A percentile compares a stretch with the other conserved stretches of the same genome.
phyloP scores from a whole-genome alignment of 2,113 vertebrate species.

The Channa argus region DNA sequence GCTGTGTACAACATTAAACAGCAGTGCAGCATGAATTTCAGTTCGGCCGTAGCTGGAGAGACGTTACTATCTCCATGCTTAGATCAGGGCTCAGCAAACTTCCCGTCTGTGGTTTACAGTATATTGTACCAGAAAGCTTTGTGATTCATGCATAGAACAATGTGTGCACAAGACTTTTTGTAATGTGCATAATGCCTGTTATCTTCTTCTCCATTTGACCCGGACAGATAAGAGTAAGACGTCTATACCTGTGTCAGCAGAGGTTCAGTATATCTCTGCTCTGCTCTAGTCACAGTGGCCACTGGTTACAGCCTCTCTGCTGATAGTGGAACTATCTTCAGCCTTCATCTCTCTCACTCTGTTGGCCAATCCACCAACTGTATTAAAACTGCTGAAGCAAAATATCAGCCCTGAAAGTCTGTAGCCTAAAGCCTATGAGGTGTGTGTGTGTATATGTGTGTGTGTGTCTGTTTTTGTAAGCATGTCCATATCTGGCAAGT shows the following conservation, averaged over 20 bases:
- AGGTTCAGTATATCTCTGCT: slow-evolving; percentile 63
- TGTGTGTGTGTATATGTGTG: not conserved
- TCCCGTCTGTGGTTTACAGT: not conserved
- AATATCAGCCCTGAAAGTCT: slow-evolving; percentile 62
- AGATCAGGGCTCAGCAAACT: no score
- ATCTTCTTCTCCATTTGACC: slow-evolving; percentile 52
- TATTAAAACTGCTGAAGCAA: slow-evolving; percentile 71
- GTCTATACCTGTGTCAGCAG: slow-evolving; percentile 56
- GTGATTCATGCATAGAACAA: slow-evolving; percentile 33
- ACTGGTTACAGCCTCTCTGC: slow-evolving; percentile 51
- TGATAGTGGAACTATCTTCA: slow-evolving; percentile 72
- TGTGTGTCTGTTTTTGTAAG: not conserved
- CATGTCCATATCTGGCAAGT: slow-evolving; percentile 1
- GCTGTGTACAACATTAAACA: no score
- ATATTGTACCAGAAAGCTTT: slow-evolving; percentile 29
- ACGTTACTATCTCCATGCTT: no score
- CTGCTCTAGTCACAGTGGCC: slow-evolving; percentile 70
- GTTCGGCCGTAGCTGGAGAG: no score
- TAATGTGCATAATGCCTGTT: slow-evolving; percentile 61
- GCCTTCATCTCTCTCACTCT: slow-evolving; percentile 68
- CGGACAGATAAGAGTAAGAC: slow-evolving; percentile 66
- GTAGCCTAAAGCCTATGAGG: slow-evolving; percentile 13
- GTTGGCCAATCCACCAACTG: slow-evolving; percentile 56
- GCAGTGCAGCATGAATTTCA: no score
- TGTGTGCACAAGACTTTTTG: slow-evolving; percentile 38